Percentiles rank a stretch among this genome's conserved stretches.
Evolutionary conservation across 2,797 vertebrate species (phyloP).

Genomic region (Limnodromus scolopaceus): DNA sequence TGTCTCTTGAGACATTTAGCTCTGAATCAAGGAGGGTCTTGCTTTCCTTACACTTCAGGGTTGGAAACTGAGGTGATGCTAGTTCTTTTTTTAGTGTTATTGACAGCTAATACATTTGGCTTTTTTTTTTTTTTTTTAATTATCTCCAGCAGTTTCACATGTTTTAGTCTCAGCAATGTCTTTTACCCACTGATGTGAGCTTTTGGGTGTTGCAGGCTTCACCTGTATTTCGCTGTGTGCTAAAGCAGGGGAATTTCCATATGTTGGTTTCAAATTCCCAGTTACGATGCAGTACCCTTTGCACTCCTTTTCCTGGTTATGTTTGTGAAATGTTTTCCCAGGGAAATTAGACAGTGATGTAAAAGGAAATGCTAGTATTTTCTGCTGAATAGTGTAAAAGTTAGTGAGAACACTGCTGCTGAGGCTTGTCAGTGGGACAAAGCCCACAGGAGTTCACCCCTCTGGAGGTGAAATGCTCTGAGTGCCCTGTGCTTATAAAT

Average conservation of each 20-base stretch:
- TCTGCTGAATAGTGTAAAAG: slow-evolving; percentile 75
- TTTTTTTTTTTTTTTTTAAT: too few species aligned
- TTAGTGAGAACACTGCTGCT: slow-evolving; percentile 80
- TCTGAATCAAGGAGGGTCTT: neutral
- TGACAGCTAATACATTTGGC: neutral
- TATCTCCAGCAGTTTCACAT: neutral
- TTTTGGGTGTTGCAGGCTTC: neutral
- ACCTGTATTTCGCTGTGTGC: neutral
- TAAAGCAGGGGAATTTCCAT: neutral
- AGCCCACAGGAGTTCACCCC: neutral
- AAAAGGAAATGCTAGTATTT: slow-evolving; percentile 73
- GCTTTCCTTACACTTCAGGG: neutral
- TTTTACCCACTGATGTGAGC: neutral
- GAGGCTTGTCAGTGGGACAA: slow-evolving; percentile 61
- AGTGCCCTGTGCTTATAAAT: neutral
- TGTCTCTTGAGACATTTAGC: neutral
- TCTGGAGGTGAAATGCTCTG: neutral
- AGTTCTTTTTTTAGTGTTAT: neutral
- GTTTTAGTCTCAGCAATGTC: neutral
- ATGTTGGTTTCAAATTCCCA: neutral
- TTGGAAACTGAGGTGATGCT: neutral
- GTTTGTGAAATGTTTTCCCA: neutral
- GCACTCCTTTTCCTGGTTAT: neutral
- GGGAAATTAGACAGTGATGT: neutral
- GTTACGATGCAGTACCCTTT: neutral